A percentile compares a stretch with the other conserved stretches of the same genome.
Evolutionary conservation across 2,888 invertebrate species (phyloP).

Genomic region (Eristalis tenax): DNA sequence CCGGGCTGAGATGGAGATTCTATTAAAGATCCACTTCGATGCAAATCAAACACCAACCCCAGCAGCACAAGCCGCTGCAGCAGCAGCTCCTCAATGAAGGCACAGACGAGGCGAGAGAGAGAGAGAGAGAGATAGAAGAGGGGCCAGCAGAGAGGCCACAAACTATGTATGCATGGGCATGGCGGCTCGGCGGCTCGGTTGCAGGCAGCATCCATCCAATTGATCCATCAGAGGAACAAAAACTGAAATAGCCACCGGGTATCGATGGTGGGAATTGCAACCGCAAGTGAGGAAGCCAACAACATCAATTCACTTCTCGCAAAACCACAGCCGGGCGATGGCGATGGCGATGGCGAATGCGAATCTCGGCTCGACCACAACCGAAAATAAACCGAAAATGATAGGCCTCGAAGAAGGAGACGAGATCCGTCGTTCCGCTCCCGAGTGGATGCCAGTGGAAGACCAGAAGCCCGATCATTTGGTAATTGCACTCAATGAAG

Average conservation of each 20-base stretch:
- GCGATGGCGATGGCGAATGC: too few relatives aligned
- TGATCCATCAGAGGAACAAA: constrained; percentile 62
- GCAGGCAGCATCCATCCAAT: constrained; percentile 41
- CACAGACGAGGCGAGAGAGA: not conserved
- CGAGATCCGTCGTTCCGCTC: constrained; percentile 49
- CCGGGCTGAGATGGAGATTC: constrained; percentile 30
- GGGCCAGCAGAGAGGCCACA: not conserved
- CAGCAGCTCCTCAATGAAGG: constrained; percentile 15
- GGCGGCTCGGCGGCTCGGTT: constrained; percentile 1
- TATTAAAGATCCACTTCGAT: constrained; percentile 64
- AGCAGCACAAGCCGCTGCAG: not conserved
- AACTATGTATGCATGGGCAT: not conserved
- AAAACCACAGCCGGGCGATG: constrained; percentile 33
- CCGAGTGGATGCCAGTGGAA: constrained; percentile 40
- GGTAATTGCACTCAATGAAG: constrained; percentile 76
- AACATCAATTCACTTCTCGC: constrained; percentile 6
- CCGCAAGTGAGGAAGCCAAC: constrained; percentile 66
- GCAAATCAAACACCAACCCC: constrained; percentile 59
- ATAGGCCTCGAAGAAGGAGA: constrained; percentile 39
- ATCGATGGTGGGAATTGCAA: constrained; percentile 66
- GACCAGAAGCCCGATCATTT: constrained; percentile 76
- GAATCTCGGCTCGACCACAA: constrained; percentile 60
- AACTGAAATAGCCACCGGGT: constrained; percentile 50
- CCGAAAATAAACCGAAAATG: constrained; percentile 69
- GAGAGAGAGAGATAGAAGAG: not conserved